These are phyloP conservation scores for Ditylenchus dipsaci DNA, from an alignment of 1,140 invertebrate genomes.

Conservation along the genomic window DNA sequence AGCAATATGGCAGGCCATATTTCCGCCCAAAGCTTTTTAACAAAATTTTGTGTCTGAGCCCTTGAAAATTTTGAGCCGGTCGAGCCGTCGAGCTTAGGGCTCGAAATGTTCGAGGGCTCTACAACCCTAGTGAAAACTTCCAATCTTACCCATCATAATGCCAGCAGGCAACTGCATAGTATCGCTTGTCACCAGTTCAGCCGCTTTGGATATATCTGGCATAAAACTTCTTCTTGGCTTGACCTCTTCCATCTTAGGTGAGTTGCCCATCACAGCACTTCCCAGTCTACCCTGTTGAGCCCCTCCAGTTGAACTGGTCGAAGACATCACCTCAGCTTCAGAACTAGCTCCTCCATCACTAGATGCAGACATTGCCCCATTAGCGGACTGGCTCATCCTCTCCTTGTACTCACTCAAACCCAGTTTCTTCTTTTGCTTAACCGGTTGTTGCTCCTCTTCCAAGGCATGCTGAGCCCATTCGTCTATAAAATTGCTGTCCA, in stretches of 20 bases:
- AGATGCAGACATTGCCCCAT: background rate
- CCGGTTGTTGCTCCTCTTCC: background rate
- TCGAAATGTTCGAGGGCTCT: too few relatives aligned
- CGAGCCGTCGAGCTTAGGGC: too few relatives aligned
- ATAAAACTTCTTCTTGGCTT: constrained; percentile 1
- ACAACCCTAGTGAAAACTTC: too few relatives aligned
- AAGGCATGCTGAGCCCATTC: background rate
- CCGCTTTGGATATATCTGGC: background rate
- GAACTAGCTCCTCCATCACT: background rate
- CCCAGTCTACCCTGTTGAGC: too few relatives aligned
- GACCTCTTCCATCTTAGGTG: background rate
- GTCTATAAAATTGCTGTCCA: background rate
- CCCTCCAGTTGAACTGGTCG: background rate
- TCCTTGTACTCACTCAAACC: background rate
- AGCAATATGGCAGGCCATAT: too few relatives aligned
- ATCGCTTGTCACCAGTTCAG: background rate
- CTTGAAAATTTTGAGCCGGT: too few relatives aligned
- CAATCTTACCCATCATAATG: background rate
- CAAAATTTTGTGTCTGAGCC: too few relatives aligned
- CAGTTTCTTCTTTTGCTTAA: background rate
- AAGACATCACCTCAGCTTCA: background rate
- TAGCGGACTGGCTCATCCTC: background rate
- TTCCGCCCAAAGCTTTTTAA: too few relatives aligned
- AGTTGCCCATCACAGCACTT: background rate
- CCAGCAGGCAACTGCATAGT: background rate